Base-by-base conservation (phyloP, 1,140 invertebrate genomes). In the Daktulosphaira vitifoliae region DNA sequence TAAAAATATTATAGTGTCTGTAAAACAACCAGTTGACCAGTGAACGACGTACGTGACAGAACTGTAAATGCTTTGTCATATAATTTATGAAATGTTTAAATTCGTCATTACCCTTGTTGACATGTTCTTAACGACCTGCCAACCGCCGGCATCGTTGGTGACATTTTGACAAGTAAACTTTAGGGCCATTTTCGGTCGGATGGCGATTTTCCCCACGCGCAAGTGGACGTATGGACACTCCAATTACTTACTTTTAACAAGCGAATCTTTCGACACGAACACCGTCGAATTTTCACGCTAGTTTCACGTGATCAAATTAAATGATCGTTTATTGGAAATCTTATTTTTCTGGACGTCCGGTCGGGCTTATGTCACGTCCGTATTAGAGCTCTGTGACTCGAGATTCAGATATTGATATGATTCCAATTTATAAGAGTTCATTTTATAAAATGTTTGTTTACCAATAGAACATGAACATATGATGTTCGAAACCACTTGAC, bases 221-320 rank as follows among this genome's bases (percentile, higher is more conserved):
- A 3, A 33, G 6, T 26, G 38, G 13, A 16, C 20, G 42, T 13
- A 18, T n/a, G 23, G 42, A 26, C n/a, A n/a, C 25, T 62, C 56
- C 56, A 62, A 62, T 62, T 62, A 62, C 42, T 62, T 48, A 62
- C 56, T 62, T 62, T 62, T 62, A 62, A 62, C 56, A 22, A 62
- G 56, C 42, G 2, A 44, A 62, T 48, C 26, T 39, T 29, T 46
- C 42, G 15, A 46, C 42, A 20, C 56, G 18, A 33, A 46, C 25
- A 16, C 53, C 7, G 20, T 22, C 33, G 23, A n/a, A 44, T n/a
- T 56, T 42, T 44, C 38, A 25, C 18, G 23, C 53, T 26, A 26
- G 56, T 48, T 33, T 33, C 6, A 16, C 26, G 25, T 29, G 56
- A 62, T 25, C n/a, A 33, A 62, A 46, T 48, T 62, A 62, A 62